Conservation (phyloP, 2,797 vertebrate genomes). For the Balearica regulorum region DNA sequence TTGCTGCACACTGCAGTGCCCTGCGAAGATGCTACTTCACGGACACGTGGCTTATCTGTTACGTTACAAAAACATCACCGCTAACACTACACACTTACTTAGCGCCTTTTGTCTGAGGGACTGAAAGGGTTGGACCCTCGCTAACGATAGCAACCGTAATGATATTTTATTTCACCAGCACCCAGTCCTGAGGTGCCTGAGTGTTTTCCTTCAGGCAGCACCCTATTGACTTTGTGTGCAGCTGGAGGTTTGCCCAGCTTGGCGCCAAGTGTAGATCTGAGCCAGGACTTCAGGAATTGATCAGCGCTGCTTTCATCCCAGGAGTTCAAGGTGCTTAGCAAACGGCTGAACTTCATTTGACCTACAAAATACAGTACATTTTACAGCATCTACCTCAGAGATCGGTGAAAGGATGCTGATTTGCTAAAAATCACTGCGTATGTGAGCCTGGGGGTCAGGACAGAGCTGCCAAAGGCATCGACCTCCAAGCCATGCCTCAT, state of each 20-base stretch:
- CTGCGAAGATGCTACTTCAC: neutral
- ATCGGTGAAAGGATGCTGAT: neutral
- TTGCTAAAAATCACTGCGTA: neutral
- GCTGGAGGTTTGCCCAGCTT: neutral
- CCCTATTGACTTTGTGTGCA: neutral
- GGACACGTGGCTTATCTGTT: neutral
- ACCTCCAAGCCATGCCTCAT: neutral
- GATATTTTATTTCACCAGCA: neutral
- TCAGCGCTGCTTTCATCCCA: neutral
- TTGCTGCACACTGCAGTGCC: neutral
- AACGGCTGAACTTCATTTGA: neutral
- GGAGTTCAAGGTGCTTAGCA: neutral
- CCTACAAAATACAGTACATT: neutral
- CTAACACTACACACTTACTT: rapidly evolving
- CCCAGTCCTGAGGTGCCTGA: neutral
- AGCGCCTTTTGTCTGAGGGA: rapidly evolving
- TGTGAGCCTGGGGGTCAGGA: neutral
- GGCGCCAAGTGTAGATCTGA: rapidly evolving
- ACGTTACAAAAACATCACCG: neutral
- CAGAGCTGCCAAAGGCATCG: neutral
- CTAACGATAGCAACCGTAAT: rapidly evolving
- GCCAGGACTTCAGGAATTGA: neutral
- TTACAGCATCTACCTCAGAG: neutral
- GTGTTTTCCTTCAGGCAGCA: neutral
- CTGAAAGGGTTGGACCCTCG: neutral